phyloP scores from a whole-genome alignment of 2,888 invertebrate genomes.

The Nymphalis c-album region DNA sequence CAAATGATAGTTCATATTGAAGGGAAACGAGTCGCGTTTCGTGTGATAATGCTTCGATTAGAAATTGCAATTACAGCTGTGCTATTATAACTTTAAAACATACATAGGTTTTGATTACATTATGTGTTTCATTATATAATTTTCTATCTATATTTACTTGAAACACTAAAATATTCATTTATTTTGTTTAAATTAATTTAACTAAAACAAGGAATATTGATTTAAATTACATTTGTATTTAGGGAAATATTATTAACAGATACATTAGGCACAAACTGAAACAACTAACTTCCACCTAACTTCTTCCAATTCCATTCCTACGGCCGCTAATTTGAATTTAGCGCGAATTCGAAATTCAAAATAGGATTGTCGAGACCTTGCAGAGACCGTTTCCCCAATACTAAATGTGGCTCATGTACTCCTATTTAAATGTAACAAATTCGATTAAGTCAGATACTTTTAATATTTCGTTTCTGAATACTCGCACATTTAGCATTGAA shows the following conservation, averaged over 20 bases:
- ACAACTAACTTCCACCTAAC: neutral
- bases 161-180: no score
- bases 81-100: constrained; percentile 11
- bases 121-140: no score
- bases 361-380: constrained; percentile 5
- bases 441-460: neutral
- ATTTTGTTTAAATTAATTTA: no score
- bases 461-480: no score
- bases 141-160: no score
- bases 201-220: no score
- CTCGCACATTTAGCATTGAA: no score
- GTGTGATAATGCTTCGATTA: constrained; percentile 40
- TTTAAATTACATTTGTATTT: neutral
- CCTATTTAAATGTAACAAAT: neutral
- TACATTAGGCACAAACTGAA: neutral
- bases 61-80: constrained; percentile 43
- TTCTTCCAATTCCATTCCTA: neutral
- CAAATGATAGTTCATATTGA: constrained; percentile 27
- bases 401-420: neutral
- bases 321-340: constrained; percentile 4
- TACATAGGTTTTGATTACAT: constrained; percentile 6
- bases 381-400: neutral
- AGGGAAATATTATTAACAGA: neutral
- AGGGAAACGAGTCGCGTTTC: constrained; percentile 32
- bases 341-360: constrained; percentile 1